phyloP scores from a whole-genome alignment of 2,888 invertebrate genomes.

The Drosophila bunnanda region DNA sequence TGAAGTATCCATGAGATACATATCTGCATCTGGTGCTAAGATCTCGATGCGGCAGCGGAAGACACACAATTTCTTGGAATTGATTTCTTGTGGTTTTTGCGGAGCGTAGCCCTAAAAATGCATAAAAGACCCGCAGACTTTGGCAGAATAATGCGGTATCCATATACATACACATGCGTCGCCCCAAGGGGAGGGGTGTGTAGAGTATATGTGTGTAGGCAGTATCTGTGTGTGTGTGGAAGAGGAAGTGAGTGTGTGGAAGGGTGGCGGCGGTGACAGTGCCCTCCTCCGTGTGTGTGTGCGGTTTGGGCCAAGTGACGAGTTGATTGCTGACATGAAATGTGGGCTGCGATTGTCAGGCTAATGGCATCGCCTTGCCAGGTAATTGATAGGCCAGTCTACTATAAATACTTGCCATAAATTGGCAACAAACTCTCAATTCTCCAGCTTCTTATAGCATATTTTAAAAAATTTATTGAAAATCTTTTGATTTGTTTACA shows the following conservation, averaged over 20 bases:
- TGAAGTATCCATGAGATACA: background rate
- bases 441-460: background rate
- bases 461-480: background rate
- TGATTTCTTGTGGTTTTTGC: conserved; percentile 79
- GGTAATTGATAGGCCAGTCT: conserved; percentile 27
- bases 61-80: conserved; percentile 80
- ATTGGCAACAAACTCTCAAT: background rate
- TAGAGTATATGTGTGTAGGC: background rate
- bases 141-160: conserved; percentile 14
- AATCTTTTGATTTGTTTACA: background rate
- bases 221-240: conserved; percentile 23
- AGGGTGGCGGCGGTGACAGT: conserved; percentile 20
- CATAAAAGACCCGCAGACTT: conserved; percentile 41
- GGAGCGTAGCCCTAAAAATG: conserved; percentile 78
- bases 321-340: conserved; percentile 41
- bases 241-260: conserved; percentile 7
- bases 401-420: conserved; percentile 24
- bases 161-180: no score
- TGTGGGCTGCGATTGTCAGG: conserved; percentile 31
- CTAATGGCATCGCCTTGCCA: conserved; percentile 35
- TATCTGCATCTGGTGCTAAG: conserved; percentile 29
- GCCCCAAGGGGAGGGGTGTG: background rate
- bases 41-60: conserved; percentile 72
- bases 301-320: conserved; percentile 24
- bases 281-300: background rate